Conservation (phyloP, 2,888 invertebrate genomes). For the Laothoe populi region DNA sequence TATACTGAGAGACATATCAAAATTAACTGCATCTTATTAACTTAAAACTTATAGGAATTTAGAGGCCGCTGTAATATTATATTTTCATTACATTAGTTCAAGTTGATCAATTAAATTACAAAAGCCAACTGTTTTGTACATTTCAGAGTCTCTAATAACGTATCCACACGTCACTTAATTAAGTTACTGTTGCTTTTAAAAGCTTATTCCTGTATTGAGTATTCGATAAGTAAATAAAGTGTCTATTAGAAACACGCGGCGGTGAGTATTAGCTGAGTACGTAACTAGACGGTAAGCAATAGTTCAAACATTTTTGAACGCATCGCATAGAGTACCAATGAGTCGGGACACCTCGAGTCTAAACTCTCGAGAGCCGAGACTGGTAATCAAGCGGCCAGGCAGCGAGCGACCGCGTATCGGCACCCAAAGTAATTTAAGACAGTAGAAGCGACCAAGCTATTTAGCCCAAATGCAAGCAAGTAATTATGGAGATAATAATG, state of each 20-base stretch:
- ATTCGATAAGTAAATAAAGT: constrained; percentile 63
- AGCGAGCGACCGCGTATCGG: constrained; percentile 60
- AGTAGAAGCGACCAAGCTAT: constrained; percentile 74
- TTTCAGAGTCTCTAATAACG: constrained; percentile 54
- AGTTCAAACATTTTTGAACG: constrained; percentile 69
- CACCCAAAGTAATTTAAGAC: constrained; percentile 73
- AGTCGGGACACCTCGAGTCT: background rate
- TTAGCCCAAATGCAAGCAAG: constrained; percentile 82
- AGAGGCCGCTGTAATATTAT: constrained; percentile 4
- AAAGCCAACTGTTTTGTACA: constrained; percentile 19
- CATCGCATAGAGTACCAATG: constrained; percentile 34
- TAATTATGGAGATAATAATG: constrained; percentile 85
- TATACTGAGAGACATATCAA: constrained; percentile 43
- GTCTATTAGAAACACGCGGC: constrained; percentile 56
- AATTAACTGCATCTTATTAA: constrained; percentile 43
- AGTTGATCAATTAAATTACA: constrained; percentile 11
- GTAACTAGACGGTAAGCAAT: constrained; percentile 72
- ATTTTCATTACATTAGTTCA: constrained; percentile 27
- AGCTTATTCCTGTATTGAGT: constrained; percentile 56
- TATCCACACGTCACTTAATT: constrained; percentile 65
- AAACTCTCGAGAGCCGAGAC: constrained; percentile 39
- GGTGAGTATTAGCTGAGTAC: constrained; percentile 50
- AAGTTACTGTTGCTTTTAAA: constrained; percentile 65
- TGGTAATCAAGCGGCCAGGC: constrained; percentile 57
- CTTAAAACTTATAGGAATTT: constrained; percentile 35